phyloP scores from a whole-genome alignment of 1,140 invertebrate species.

The Heliconius eleuchia region DNA sequence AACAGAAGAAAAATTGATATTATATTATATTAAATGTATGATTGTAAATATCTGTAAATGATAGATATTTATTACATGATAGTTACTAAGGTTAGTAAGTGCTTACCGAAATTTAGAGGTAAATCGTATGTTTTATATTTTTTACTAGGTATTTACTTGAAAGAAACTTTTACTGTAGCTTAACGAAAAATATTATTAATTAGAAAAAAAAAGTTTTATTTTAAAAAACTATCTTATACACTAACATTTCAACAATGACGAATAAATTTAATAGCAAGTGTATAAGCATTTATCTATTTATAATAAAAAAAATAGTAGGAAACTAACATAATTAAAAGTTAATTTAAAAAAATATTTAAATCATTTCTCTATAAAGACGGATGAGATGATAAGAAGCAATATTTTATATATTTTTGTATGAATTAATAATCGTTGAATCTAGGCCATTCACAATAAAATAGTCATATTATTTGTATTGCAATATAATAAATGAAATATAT shows the following conservation, averaged over 20 bases:
- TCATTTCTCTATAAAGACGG: conserved; percentile 41
- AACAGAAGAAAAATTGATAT: conserved; percentile 4
- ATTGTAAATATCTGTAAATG: conserved; percentile 31
- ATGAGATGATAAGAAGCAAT: conserved; percentile 47
- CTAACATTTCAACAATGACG: conserved; percentile 36
- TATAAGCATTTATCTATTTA: conserved; percentile 39
- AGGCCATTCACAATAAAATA: conserved; percentile 27
- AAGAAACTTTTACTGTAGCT: not conserved
- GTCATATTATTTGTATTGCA: not conserved
- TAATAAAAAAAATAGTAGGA: conserved; percentile 25
- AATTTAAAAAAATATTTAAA: not conserved
- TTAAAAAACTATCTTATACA: conserved; percentile 25
- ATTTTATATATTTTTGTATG: conserved; percentile 18
- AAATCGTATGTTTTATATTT: conserved; percentile 7
- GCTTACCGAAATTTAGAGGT: conserved; percentile 27
- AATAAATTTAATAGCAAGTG: conserved; percentile 39
- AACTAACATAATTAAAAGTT: conserved; percentile 19
- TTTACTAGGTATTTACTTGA: not conserved
- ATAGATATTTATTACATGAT: conserved; percentile 38
- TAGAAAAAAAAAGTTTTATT: not conserved
- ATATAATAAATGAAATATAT: not conserved
- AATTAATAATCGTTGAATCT: conserved; percentile 13
- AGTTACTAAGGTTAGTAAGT: conserved; percentile 34
- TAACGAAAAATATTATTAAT: not conserved
- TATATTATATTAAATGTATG: not conserved